Percentiles rank a stretch among this genome's conserved stretches.
These are phyloP conservation scores for Macrocentrus cingulum DNA, from an alignment of 1,140 invertebrate genomes.

Conservation along the genomic window DNA sequence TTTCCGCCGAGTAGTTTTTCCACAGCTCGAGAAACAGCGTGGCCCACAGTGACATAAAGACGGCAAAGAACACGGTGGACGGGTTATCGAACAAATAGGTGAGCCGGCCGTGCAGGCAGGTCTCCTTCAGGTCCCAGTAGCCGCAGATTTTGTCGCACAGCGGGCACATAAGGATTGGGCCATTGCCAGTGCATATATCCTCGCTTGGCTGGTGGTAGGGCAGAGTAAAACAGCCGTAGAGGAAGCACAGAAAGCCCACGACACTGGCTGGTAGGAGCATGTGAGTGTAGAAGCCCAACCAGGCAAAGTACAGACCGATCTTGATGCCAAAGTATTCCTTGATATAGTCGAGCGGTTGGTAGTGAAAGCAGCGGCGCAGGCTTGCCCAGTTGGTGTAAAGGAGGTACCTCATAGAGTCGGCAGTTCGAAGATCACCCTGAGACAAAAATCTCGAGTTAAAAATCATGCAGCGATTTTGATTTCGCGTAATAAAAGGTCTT, in stretches of 20 bases:
- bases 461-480: too few species aligned
- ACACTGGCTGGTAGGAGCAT: conserved; percentile 87
- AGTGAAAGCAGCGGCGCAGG: conserved; percentile 76
- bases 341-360: conserved; percentile 87
- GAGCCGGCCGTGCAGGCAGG: conserved; percentile 82
- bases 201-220: conserved; percentile 74
- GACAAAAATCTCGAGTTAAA: conserved; percentile 38
- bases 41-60: conserved; percentile 96
- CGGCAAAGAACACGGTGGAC: conserved; percentile 89
- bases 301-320: conserved; percentile 93
- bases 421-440: conserved; percentile 71
- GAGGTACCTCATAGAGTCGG: conserved; percentile 73
- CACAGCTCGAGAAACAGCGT: conserved; percentile 90
- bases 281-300: conserved; percentile 95
- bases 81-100: conserved; percentile 96
- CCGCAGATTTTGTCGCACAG: conserved; percentile 82
- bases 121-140: conserved; percentile 86
- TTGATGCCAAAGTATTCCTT: conserved; percentile 93
- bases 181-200: conserved; percentile 75
- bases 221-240: conserved; percentile 78
- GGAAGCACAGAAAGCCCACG: conserved; percentile 79
- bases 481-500: conserved; percentile 54
- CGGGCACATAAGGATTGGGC: conserved; percentile 77
- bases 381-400: conserved; percentile 86
- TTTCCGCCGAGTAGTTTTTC: conserved; percentile 90